A percentile compares a stretch with the other conserved stretches of the same genome.
Conservation (phyloP, 1,140 invertebrate species). For the Drosophila azteca region DNA sequence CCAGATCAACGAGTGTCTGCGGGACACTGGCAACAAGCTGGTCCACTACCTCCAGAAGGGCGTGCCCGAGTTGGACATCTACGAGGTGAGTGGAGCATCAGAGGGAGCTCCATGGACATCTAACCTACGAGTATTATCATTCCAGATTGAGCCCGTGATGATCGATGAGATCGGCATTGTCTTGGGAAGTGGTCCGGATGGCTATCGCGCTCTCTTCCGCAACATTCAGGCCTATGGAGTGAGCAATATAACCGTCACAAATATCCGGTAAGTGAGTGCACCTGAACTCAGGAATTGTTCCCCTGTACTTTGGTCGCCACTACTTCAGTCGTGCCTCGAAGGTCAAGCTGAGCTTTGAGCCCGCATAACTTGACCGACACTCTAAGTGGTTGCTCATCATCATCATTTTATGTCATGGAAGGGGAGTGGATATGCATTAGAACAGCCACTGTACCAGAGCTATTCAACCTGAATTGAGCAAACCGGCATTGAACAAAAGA, state of each 20-base stretch:
- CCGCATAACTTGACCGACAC: not conserved
- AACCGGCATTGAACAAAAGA: no score
- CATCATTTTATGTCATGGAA: no score
- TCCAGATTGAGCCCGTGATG: slow-evolving; percentile 88
- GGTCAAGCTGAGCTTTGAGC: not conserved
- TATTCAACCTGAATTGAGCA: no score
- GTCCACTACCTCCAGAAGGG: slow-evolving; percentile 88
- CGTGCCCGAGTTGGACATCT: slow-evolving; percentile 87
- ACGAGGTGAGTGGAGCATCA: slow-evolving; percentile 83
- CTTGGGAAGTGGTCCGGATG: slow-evolving; percentile 89
- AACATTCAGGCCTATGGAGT: slow-evolving; percentile 91
- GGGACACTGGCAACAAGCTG: slow-evolving; percentile 89
- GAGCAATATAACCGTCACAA: slow-evolving; percentile 90
- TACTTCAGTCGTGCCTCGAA: not conserved
- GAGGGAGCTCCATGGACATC: not conserved
- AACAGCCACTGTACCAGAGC: no score
- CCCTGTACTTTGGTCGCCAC: not conserved
- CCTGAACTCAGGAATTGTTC: not conserved
- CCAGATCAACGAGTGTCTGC: slow-evolving; percentile 89
- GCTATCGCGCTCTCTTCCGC: slow-evolving; percentile 90
- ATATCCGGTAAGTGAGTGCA: slow-evolving; percentile 86
- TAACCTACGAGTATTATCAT: not conserved
- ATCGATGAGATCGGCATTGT: slow-evolving; percentile 92
- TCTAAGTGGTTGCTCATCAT: slow-evolving; percentile 2
- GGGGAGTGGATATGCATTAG: no score